phyloP scores from a whole-genome alignment of 1,140 invertebrate genomes.

The Pristionchus pacificus region DNA sequence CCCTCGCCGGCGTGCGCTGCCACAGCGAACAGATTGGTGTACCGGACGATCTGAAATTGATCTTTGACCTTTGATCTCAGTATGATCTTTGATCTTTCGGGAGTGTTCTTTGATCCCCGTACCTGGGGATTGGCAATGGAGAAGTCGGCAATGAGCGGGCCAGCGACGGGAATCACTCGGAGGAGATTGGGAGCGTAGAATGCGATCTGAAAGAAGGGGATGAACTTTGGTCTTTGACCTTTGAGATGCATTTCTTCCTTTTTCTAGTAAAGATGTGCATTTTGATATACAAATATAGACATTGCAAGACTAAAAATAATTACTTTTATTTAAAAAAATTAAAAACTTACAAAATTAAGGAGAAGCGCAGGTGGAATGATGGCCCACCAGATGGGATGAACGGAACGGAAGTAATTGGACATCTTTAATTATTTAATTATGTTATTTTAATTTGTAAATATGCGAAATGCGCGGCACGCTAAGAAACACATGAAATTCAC shows the following conservation, averaged over 20 bases:
- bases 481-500: constrained; percentile 1
- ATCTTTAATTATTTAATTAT: too few species aligned
- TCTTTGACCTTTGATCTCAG: too few species aligned
- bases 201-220: constrained; percentile 34
- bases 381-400: constrained; percentile 33
- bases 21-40: constrained; percentile 44
- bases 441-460: too few species aligned
- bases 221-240: too few species aligned
- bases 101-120: background rate
- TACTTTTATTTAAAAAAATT: background rate
- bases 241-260: too few species aligned
- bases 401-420: constrained; percentile 31
- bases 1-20: constrained; percentile 45
- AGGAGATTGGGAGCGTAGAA: constrained; percentile 38
- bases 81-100: background rate
- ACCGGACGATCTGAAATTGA: constrained; percentile 19
- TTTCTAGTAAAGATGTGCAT: too few species aligned
- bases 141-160: constrained; percentile 28
- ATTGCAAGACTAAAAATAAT: constrained; percentile 11
- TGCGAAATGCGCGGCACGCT: too few species aligned
- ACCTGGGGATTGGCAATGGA: constrained; percentile 25
- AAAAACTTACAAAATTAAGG: constrained; percentile 29
- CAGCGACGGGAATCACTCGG: constrained; percentile 19
- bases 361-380: constrained; percentile 29
- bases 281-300: too few species aligned